Base-by-base conservation (phyloP, 1,140 invertebrate species). In the Hyles euphorbiae region DNA sequence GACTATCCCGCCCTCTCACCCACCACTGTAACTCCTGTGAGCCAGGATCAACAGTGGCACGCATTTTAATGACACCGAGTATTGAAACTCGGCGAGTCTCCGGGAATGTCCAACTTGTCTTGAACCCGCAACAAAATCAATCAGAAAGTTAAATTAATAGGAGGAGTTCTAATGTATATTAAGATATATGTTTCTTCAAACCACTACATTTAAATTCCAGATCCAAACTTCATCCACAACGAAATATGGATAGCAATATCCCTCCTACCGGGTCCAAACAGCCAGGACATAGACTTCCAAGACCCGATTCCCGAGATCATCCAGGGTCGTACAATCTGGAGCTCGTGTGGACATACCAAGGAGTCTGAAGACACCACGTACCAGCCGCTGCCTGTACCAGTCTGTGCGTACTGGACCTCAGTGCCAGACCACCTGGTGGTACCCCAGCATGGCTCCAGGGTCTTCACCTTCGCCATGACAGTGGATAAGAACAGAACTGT, bases 391-490 rank as follows among this genome's bases (percentile, higher is more conserved):
- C 84, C 67, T 33, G 70, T 78, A 34, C 81, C 77, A 57, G 86
- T 90, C 0, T 90, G 88, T 56, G 79, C 74, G 0, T 88, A 81
- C 58, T 90, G 89, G 89, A 90, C 88, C 0, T 83, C 87, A 3
- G 87, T 89, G n/a, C 89, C 89, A 9, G 85, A 88, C 52, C 78
- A 89, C 53, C 50, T 91, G 32, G 78, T 89, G 9, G 87, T 91
- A 46, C 65, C 81, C 7, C 71, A 87, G 60, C 78, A 85, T 70
- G 70, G 70, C 11, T 70, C 72, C 63, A 65, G 69, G 68, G 71
- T 90, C n/a, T 85, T 91, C 53, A 90, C 90, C 0, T 87, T 91
- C 54, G 70, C 87, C 0, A 89, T 92, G 78, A 88, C 89, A 1
- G 88, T 82, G 3, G 91, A 91, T 68, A 82, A 82, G 3, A 80